A percentile compares a stretch with the other conserved stretches of the same genome.
Evolutionary conservation across 2,797 vertebrate species (phyloP).

Genomic region (Acropternis orthonyx): DNA sequence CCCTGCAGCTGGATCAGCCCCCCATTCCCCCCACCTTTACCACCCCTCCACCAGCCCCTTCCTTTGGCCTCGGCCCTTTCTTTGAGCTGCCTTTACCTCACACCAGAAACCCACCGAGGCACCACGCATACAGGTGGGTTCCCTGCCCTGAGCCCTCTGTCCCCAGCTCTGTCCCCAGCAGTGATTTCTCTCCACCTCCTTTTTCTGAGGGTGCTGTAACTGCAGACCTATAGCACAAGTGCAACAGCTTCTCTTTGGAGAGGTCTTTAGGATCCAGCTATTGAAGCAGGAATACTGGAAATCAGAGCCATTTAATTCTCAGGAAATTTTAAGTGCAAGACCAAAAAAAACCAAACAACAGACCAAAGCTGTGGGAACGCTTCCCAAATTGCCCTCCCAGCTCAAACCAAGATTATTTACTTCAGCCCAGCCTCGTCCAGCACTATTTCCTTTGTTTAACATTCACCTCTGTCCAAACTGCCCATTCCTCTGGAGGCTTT

Average conservation of each 20-base stretch:
- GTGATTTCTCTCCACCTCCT: neutral
- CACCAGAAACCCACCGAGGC: rapidly evolving
- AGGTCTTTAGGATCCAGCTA: neutral
- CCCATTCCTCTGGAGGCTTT: neutral
- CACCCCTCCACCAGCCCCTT: neutral
- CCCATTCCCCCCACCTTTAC: rapidly evolving
- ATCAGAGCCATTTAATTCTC: neutral
- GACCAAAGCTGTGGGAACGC: neutral
- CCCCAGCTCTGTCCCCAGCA: neutral
- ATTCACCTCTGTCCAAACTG: neutral
- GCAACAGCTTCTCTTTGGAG: neutral
- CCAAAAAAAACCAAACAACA: neutral
- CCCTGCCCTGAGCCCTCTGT: neutral
- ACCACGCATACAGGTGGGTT: rapidly evolving
- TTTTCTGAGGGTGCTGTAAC: rapidly evolving
- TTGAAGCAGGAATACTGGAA: neutral
- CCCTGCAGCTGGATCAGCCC: neutral
- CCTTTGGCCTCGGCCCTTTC: neutral
- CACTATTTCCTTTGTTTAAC: neutral
- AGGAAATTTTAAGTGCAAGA: neutral
- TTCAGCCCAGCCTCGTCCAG: neutral
- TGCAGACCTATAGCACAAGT: rapidly evolving
- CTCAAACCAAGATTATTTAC: neutral
- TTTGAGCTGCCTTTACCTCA: neutral
- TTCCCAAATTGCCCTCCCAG: neutral